Percentiles rank a stretch among this genome's conserved stretches.
These are phyloP conservation scores for Cotesia typhae DNA, from an alignment of 1,140 invertebrate species.

Conservation along the genomic window DNA sequence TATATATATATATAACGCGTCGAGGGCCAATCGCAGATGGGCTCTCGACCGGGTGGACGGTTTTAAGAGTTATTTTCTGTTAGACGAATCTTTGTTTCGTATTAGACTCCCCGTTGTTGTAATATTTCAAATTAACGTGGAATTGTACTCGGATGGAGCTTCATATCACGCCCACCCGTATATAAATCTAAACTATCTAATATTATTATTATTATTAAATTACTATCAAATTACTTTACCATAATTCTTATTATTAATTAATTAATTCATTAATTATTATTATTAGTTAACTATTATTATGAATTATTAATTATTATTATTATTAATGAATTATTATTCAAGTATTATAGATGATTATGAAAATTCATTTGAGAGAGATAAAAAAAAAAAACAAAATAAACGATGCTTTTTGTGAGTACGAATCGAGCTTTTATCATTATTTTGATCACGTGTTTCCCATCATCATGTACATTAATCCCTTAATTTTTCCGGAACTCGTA, in stretches of 20 bases:
- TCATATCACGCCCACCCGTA: constrained; percentile 56
- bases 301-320: constrained; percentile 24
- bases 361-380: constrained; percentile 64
- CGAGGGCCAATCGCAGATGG: not conserved
- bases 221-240: constrained; percentile 16
- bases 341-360: constrained; percentile 64
- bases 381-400: constrained; percentile 54
- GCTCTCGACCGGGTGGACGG: constrained; percentile 14
- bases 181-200: constrained; percentile 56
- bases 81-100: constrained; percentile 10
- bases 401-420: constrained; percentile 66
- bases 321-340: constrained; percentile 55
- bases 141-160: constrained; percentile 52
- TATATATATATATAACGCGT: constrained; percentile 17
- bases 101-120: constrained; percentile 5
- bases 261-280: constrained; percentile 14
- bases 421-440: constrained; percentile 49
- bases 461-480: constrained; percentile 17
- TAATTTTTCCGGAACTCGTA: constrained; percentile 6
- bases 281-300: too few species aligned
- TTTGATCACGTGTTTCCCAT: constrained; percentile 35
- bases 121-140: constrained; percentile 51
- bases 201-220: constrained; percentile 48
- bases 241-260: constrained; percentile 31
- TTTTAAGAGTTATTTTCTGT: constrained; percentile 4